These are phyloP conservation scores for Tachina fera DNA, from an alignment of 2,888 invertebrate species.

Conservation along the genomic window DNA sequence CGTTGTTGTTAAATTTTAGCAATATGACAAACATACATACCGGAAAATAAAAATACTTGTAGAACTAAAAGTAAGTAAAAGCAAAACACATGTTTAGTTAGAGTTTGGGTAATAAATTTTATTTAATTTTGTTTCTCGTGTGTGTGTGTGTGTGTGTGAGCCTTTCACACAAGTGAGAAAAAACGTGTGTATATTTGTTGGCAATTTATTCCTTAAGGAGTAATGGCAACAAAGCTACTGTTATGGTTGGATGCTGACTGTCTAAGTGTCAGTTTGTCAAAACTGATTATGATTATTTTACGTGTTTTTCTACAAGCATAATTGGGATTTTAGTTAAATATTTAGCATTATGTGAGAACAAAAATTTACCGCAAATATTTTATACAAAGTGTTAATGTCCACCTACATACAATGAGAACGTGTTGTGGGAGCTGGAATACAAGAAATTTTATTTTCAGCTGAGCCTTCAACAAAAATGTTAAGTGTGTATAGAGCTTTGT, in stretches of 20 bases:
- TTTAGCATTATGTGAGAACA: background rate
- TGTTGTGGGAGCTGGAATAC: background rate
- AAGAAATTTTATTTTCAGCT: background rate
- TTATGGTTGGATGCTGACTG: background rate
- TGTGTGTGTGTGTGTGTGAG: background rate
- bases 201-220: conserved; percentile 52
- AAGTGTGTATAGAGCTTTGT: too few relatives aligned
- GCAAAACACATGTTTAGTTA: conserved; percentile 31
- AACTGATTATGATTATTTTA: conserved; percentile 54
- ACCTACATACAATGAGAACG: conserved; percentile 25
- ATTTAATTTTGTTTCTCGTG: conserved; percentile 31
- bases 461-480: too few relatives aligned
- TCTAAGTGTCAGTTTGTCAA: conserved; percentile 36
- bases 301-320: conserved; percentile 3
- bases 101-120: conserved; percentile 45
- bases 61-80: conserved; percentile 7
- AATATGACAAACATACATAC: background rate
- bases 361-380: conserved; percentile 14
- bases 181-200: conserved; percentile 24
- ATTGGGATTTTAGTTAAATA: background rate
- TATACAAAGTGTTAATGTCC: conserved; percentile 10
- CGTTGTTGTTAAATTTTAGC: conserved; percentile 17
- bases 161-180: background rate
- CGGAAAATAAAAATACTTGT: conserved; percentile 18
- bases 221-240: conserved; percentile 22